A percentile compares a stretch with the other conserved stretches of the same genome.
Evolutionary conservation across 2,113 vertebrate species (phyloP).

Genomic region (Holacanthus passer): DNA sequence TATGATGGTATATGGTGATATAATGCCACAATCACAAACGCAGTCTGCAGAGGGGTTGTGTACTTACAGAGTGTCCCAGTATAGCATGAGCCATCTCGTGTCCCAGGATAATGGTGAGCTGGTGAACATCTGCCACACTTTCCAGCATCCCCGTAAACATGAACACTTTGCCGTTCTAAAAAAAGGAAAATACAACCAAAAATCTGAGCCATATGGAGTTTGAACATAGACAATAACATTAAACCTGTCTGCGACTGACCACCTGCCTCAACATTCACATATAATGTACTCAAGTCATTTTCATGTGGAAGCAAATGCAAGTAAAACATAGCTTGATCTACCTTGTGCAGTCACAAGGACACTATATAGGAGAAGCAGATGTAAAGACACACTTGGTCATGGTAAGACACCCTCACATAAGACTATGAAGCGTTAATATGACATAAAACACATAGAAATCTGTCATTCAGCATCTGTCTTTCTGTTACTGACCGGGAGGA

Average conservation of each 20-base stretch:
- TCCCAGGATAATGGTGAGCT: slow-evolving; percentile 91
- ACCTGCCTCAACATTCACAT: not conserved
- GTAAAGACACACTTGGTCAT: not conserved
- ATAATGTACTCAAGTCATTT: not conserved
- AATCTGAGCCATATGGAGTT: not conserved
- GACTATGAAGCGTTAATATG: not conserved
- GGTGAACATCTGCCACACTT: slow-evolving; percentile 88
- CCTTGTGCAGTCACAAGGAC: too few relatives aligned
- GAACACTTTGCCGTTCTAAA: slow-evolving; percentile 93
- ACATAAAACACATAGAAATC: not conserved
- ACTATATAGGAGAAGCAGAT: not conserved
- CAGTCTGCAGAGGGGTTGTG: not conserved
- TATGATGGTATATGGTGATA: not conserved
- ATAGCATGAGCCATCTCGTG: slow-evolving; percentile 96
- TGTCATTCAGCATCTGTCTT: not conserved
- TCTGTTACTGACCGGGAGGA: slow-evolving; percentile 89
- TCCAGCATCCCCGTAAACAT: slow-evolving; percentile 94
- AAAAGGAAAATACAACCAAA: slow-evolving; percentile 30
- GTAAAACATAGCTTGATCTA: not conserved
- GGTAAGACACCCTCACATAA: not conserved
- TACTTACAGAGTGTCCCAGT: slow-evolving; percentile 93
- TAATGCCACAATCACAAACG: not conserved
- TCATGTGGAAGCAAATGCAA: not conserved
- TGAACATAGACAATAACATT: not conserved
- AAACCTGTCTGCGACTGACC: not conserved